Evolutionary conservation across 2,888 invertebrate genomes (phyloP), one percentile per base, ranked within the genome.

Genomic region (Emmelina monodactyla): DNA sequence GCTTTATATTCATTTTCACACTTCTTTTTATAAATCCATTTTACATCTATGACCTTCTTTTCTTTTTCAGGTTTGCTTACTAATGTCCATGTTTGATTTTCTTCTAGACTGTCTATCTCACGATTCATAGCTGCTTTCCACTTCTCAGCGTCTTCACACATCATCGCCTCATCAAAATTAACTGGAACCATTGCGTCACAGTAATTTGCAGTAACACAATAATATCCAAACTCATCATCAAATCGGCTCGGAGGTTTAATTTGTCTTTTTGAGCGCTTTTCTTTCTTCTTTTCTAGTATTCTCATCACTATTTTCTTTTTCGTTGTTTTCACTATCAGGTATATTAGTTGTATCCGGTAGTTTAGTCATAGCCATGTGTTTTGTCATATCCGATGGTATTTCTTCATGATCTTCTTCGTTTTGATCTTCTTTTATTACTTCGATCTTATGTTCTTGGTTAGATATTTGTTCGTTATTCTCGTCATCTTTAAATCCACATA

Each of bases 51-150:
- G 9, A 51, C 37, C 3, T 50, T 42, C 47, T 52, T 45, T 37
- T 46, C 41, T 41, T 47, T 36, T 30, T n/a, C n/a, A n/a, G 53
- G 55, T 22, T 33, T 41, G 3, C 47, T 42, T 29, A 51, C 49
- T 37, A 56, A n/a, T 43, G 42, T 35, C 55, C 55, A 58, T 14
- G 54, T 59, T 16, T 53, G 42, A 37, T 58, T 58, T 42, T 49
- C 46, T 22, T 39, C 35, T 37, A 55, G 36, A 28, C 50, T 53
- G 25, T 48, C n/a, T 16, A 55, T 51, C 44, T 58, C 56, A 2
- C 31, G 16, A 11, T 53, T 38, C 49, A 58, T 58, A 9, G 55
- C 57, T 11, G 11, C 31, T 41, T 50, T 37, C 54, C 50, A 53
- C 41, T 51, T 32, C 25, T 43, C 40, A 37, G 3, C 2, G 19